phyloP scores from a whole-genome alignment of 2,797 vertebrate species.

The Falco novaeseelandiae region DNA sequence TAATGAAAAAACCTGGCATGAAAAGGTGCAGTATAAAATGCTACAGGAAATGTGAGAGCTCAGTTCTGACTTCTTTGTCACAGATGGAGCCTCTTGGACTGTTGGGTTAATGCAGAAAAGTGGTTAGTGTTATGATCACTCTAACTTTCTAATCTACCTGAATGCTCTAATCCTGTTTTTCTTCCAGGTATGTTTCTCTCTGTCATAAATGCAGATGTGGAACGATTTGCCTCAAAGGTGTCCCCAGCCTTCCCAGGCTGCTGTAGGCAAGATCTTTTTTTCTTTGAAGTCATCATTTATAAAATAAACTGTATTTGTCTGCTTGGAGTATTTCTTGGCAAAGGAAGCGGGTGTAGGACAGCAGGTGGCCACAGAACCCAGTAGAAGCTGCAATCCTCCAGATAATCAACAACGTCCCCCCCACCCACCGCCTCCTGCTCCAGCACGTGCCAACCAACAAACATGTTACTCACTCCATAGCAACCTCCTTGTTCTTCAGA shows the following conservation, averaged over 20 bases:
- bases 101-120: neutral
- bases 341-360: neutral
- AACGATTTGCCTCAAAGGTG: neutral
- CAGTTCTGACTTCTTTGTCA: neutral
- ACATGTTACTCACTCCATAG: conserved; percentile 43
- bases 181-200: neutral
- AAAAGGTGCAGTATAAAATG: neutral
- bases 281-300: neutral
- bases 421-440: neutral
- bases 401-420: neutral
- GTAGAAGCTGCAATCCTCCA: conserved; percentile 30
- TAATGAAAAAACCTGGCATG: neutral
- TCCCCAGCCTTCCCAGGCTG: neutral
- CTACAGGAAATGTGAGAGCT: neutral
- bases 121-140: neutral
- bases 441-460: conserved; percentile 50
- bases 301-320: conserved; percentile 20
- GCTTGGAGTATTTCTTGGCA: neutral
- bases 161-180: neutral
- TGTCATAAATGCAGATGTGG: neutral
- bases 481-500: conserved; percentile 59
- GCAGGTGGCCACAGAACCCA: conserved; percentile 30
- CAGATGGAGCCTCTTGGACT: neutral
- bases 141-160: neutral
- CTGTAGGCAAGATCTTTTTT: neutral